Conservation (phyloP, 1,140 invertebrate genomes). For the Meloidogyne chitwoodi region DNA sequence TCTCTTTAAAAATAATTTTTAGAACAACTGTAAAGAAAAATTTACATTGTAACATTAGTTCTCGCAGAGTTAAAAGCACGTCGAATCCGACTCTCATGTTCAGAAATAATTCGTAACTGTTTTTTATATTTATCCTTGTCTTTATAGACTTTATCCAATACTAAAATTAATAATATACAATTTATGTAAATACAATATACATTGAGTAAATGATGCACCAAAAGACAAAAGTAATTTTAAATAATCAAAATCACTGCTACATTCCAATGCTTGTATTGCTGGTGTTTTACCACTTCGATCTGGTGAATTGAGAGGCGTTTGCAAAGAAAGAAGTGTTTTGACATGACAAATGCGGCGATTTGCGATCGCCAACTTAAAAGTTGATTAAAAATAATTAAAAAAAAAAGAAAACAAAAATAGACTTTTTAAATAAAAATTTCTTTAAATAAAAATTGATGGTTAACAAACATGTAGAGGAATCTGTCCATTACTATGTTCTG, state of each 20-base stretch:
- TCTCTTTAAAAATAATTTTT: constrained; percentile 1
- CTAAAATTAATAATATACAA: constrained; percentile 5
- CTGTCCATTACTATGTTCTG: constrained; percentile 16
- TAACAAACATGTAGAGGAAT: constrained; percentile 24
- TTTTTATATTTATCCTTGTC: constrained; percentile 20
- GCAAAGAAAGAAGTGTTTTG: constrained; percentile 13
- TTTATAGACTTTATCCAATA: constrained; percentile 6
- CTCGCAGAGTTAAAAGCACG: constrained; percentile 16
- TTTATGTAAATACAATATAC: not conserved
- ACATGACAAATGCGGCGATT: constrained; percentile 29
- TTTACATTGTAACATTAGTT: constrained; percentile 13
- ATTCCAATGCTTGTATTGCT: constrained; percentile 18
- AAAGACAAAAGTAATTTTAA: constrained; percentile 15
- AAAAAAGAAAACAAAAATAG: not conserved
- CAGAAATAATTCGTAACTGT: not conserved
- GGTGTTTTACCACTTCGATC: constrained; percentile 23
- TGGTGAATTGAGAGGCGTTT: constrained; percentile 17
- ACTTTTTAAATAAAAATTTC: not conserved
- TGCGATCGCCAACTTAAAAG: constrained; percentile 20
- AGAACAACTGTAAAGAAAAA: not conserved
- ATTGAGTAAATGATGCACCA: constrained; percentile 19
- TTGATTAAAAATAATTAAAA: not conserved
- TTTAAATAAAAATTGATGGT: not conserved
- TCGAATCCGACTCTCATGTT: constrained; percentile 14
- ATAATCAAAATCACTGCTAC: constrained; percentile 22